Base-by-base conservation (phyloP, 2,888 invertebrate genomes). In the Tyria jacobaeae region DNA sequence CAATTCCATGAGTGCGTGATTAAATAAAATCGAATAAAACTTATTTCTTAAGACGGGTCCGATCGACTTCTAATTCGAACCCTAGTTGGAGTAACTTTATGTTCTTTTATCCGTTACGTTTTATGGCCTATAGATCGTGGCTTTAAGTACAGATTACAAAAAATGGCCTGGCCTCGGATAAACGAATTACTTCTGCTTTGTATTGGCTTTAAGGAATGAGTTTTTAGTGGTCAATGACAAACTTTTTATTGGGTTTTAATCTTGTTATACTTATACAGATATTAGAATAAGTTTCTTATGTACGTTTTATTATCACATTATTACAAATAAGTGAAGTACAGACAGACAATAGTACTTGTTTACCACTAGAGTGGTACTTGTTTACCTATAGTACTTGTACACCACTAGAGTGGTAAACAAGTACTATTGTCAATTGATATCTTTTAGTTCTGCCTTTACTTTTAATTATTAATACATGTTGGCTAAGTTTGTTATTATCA, bases 71-170 rank as follows among this genome's bases (percentile, higher is more conserved):
- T 59, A 62, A 62, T 62, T 58, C 41, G 54, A 37, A 37, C 49
- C 24, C 47, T 63, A 47, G 54, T 59, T 55, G 51, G 51, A 50
- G 49, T 39, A 54, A 59, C 50, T 63, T 63, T 59, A 63, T 55
- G 55, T 52, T 55, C 62, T 62, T 66, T 74, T 74, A 71, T 66
- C 66, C 75, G 59, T 53, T 67, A 69, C 65, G 62, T 74, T 74
- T 74, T 71, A 74, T 50, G 60, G 57, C 64, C 64, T 57, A 66
- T 74, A 74, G 67, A 71, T 64, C 64, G 62, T 47, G 57, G 57
- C 64, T 44, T 67, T 74, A 74, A 74, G 66, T 74, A 67, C 59
- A 59, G 27, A 62, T 64, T 53, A 74, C 62, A 74, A 74, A 74
- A 74, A 74, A 71, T 71, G 70, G 67, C 17, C 53, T 71, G 70